Evolutionary conservation across 2,797 vertebrate species (phyloP).

Genomic region (Spheniscus humboldti): DNA sequence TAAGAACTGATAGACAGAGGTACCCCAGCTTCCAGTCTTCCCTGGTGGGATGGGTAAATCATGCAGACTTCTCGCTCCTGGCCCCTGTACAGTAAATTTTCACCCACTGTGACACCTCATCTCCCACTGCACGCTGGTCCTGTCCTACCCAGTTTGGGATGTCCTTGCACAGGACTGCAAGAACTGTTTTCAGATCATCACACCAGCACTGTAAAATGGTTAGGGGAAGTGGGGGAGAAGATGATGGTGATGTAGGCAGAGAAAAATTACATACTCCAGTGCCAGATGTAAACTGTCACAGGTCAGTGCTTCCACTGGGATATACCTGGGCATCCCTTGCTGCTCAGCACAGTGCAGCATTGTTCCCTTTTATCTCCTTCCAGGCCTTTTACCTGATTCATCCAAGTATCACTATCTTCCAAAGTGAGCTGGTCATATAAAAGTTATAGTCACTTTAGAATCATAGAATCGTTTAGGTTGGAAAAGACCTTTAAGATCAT

Average conservation of each 20-base stretch:
- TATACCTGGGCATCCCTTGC: background rate
- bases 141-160: background rate
- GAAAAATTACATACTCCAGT: background rate
- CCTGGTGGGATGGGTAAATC: background rate
- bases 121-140: background rate
- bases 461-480: too few species aligned
- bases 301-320: background rate
- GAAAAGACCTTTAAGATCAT: too few species aligned
- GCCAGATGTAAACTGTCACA: background rate
- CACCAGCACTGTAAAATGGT: background rate
- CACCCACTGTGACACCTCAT: background rate
- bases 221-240: background rate
- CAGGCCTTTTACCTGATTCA: background rate
- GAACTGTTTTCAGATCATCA: background rate
- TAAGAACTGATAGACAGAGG: background rate
- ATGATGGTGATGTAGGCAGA: background rate
- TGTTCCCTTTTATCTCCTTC: background rate
- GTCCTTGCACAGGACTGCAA: background rate
- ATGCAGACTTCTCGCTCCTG: background rate
- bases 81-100: background rate
- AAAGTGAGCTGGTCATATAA: background rate
- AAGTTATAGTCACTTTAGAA: background rate
- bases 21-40: background rate
- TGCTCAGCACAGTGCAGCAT: background rate
- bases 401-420: background rate